Conservation (phyloP, 1,140 invertebrate species). For the Probaryconus sp. region DNA sequence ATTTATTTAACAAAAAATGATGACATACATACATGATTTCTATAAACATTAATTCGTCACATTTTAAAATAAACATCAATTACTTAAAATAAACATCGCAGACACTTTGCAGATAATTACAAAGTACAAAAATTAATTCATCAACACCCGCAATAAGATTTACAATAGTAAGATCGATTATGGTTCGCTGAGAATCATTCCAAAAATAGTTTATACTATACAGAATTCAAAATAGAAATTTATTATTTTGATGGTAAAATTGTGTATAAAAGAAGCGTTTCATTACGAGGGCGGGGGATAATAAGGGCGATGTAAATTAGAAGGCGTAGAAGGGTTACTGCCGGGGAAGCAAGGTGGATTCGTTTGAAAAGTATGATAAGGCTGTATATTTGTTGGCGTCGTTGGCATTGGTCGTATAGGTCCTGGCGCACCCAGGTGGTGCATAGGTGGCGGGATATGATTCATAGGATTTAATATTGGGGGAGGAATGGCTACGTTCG, state of each 20-base stretch:
- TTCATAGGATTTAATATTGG: constrained; percentile 73
- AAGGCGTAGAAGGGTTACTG: constrained; percentile 65
- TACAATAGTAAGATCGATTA: too few relatives aligned
- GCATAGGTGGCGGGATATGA: constrained; percentile 73
- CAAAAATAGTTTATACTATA: not conserved
- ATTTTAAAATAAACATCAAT: too few relatives aligned
- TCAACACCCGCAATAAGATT: too few relatives aligned
- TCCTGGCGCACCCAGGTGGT: constrained; percentile 64
- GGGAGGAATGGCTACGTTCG: constrained; percentile 73
- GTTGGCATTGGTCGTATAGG: constrained; percentile 67
- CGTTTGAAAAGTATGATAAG: constrained; percentile 69
- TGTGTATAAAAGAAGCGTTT: constrained; percentile 37
- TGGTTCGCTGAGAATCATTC: too few relatives aligned
- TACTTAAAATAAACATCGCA: not conserved
- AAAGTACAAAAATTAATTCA: too few relatives aligned
- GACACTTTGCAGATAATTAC: too few relatives aligned
- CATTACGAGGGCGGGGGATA: constrained; percentile 73
- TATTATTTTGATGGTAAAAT: not conserved
- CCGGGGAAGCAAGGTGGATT: constrained; percentile 69
- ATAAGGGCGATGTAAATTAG: constrained; percentile 66
- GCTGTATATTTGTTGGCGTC: constrained; percentile 67
- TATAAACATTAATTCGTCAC: constrained; percentile 20
- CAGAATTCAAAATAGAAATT: not conserved
- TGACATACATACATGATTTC: not conserved
- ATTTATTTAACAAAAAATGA: constrained; percentile 12